Evolutionary conservation across 2,888 invertebrate genomes (phyloP), one percentile per base, ranked within the genome.

Genomic region (Leptinotarsa peninsularis): DNA sequence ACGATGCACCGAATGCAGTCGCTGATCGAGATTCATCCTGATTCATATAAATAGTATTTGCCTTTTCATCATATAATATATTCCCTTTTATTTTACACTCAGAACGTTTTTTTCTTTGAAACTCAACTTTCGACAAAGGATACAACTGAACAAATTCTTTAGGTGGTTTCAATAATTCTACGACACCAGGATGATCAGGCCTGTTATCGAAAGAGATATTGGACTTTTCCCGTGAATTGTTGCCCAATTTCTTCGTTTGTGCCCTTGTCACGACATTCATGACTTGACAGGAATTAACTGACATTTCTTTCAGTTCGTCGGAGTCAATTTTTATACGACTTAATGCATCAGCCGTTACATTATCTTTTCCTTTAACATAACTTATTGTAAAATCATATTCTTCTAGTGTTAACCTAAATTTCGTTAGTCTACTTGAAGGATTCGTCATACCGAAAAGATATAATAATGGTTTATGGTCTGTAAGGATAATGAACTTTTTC

Each of bases 201-300:
- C 43, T 69, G n/a, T 69, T 56, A 88, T 83, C 5, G 56, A 79
- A 21, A 67, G 67, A 23, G 23, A 23, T 23, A 23, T 23, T 23
- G 23, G 23, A 49, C 1, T 66, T 33, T 43, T 49, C 33, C n/a
- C 27, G 66, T 15, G 18, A 33, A 43, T 66, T 66, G 49, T 49
- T 66, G 43, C 27, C 14, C 18, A 49, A 33, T 49, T 33, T 49
- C 49, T 17, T 43, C 14, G 21, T 66, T 66, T 43, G 66, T 66
- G 66, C 66, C 66, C 43, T 33, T 18, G 33, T 66, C 43, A 33
- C 27, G 66, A 18, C 27, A 18, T 56, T 56, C 18, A 56, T 56
- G n/a, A 56, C 18, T 18, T 56, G 54, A n/a, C 54, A n/a, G 7
- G 54, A 56, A 56, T 56, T 56, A n/a, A 7, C 54, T 18, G 54